These are phyloP conservation scores for Myiagra hebetior DNA, from an alignment of 2,113 vertebrate genomes.

Conservation along the genomic window DNA sequence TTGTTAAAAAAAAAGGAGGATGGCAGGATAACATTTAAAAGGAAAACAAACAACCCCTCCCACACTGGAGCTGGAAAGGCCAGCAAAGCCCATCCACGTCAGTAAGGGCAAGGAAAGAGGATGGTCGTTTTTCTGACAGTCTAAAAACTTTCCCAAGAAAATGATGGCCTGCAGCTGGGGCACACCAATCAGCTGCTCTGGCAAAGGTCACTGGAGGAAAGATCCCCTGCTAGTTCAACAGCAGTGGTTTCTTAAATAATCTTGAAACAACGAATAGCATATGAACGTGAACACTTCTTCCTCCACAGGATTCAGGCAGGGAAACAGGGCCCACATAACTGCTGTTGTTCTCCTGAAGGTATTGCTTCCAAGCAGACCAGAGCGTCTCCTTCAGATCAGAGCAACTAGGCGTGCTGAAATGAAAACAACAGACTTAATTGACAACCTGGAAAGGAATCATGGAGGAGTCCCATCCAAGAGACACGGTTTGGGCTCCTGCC, in stretches of 20 bases:
- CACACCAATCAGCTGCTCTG: neutral
- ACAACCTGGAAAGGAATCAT: neutral
- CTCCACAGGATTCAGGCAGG: neutral
- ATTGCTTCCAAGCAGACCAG: neutral
- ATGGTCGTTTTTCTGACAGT: neutral
- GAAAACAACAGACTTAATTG: neutral
- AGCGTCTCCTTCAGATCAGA: neutral
- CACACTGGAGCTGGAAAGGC: neutral
- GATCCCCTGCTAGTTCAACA: neutral
- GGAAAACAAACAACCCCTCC: slow-evolving; percentile 1
- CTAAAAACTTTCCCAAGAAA: slow-evolving; percentile 13
- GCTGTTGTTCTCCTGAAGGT: neutral
- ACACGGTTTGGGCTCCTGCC: neutral
- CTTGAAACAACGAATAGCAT: neutral
- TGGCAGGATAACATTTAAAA: neutral
- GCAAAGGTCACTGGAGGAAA: neutral
- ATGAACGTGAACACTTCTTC: neutral
- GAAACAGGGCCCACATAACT: neutral
- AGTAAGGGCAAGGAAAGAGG: neutral
- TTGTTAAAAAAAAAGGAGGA: neutral
- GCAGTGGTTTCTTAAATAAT: neutral
- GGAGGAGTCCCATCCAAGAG: neutral
- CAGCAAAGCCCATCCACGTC: neutral
- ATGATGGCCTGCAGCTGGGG: neutral
- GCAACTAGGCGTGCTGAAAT: neutral